Evolutionary conservation across 2,888 invertebrate species (phyloP).

Genomic region (Catonia carolina): DNA sequence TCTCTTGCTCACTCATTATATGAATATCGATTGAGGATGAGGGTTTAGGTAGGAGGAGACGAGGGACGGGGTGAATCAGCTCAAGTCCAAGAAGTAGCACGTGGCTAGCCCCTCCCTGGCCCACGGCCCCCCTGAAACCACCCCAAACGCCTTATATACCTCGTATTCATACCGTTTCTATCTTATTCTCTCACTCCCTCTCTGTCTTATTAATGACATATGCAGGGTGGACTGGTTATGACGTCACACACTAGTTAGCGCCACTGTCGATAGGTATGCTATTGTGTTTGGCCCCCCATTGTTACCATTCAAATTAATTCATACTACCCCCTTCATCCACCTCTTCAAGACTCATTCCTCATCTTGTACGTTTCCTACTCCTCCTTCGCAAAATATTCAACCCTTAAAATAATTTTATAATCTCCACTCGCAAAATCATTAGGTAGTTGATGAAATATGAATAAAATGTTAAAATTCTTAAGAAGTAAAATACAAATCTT

Average conservation of each 20-base stretch:
- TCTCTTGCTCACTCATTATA: slow-evolving; percentile 29
- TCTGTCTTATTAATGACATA: slow-evolving; percentile 34
- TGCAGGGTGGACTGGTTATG: slow-evolving; percentile 30
- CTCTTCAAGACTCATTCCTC: not conserved
- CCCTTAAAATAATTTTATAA: too few species aligned
- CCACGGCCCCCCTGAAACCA: not conserved
- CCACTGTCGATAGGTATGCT: slow-evolving; percentile 16
- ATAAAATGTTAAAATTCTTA: too few species aligned
- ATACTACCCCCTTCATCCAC: slow-evolving; percentile 7
- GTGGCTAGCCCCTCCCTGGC: slow-evolving; percentile 25
- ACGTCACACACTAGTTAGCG: slow-evolving; percentile 23
- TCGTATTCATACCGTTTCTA: not conserved
- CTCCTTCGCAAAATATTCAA: not conserved
- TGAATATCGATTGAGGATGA: slow-evolving; percentile 33
- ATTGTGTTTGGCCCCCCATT: slow-evolving; percentile 14
- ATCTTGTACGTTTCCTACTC: not conserved
- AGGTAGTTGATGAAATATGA: too few species aligned
- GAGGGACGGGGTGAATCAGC: slow-evolving; percentile 20
- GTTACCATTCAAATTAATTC: slow-evolving; percentile 15
- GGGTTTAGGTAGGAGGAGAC: slow-evolving; percentile 25
- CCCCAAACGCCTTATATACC: slow-evolving; percentile 2
- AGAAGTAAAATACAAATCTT: too few species aligned
- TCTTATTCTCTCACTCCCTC: slow-evolving; percentile 11
- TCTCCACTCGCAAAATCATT: too few species aligned
- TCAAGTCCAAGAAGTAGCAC: slow-evolving; percentile 30